Conservation (phyloP, 2,113 vertebrate species). For the Podilymbus podiceps region DNA sequence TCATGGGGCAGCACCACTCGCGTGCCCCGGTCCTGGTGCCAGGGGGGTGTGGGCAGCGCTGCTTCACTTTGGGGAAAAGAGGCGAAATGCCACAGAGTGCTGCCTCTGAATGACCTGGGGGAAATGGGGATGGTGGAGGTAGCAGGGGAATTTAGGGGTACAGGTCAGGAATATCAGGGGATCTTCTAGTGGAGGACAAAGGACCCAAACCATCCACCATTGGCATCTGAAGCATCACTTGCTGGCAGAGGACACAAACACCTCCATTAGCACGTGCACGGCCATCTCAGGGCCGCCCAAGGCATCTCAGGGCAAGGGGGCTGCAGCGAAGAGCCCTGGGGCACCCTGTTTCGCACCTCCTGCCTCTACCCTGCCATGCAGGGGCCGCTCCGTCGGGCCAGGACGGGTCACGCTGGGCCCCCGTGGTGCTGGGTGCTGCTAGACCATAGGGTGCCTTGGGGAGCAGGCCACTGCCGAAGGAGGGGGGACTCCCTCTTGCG, state of each 20-base stretch:
- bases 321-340: too few species aligned
- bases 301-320: too few species aligned
- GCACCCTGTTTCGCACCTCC: background rate
- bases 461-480: background rate
- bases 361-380: background rate
- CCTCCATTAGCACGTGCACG: background rate
- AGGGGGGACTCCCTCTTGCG: background rate
- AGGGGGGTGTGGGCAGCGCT: background rate
- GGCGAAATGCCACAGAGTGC: background rate
- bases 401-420: too few species aligned
- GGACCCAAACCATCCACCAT: background rate
- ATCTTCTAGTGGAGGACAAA: background rate
- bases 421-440: background rate
- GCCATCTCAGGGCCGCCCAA: too few species aligned
- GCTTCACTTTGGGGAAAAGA: background rate
- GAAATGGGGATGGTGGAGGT: background rate
- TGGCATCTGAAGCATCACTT: background rate
- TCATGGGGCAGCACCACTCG: background rate
- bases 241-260: background rate
- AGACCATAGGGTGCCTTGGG: background rate
- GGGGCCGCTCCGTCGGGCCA: background rate
- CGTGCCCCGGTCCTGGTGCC: too few species aligned
- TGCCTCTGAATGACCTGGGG: fast-evolving
- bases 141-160: background rate
- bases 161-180: background rate